These are phyloP conservation scores for Psophia crepitans DNA, from an alignment of 2,113 vertebrate genomes.

Conservation along the genomic window DNA sequence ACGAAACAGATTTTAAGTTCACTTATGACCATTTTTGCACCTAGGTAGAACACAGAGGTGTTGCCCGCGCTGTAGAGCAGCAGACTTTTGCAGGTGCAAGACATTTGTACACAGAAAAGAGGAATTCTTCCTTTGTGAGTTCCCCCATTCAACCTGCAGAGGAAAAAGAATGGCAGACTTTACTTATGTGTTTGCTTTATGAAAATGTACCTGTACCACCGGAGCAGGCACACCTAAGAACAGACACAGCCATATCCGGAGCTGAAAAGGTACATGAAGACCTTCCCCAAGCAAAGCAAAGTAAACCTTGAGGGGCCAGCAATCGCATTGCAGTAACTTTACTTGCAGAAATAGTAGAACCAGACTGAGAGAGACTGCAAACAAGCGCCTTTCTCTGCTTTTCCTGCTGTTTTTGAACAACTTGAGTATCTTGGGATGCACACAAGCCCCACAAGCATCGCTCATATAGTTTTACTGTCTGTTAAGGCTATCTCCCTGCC, in stretches of 20 bases:
- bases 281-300: background rate
- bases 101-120: background rate
- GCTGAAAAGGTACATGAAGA: constrained; percentile 11
- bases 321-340: background rate
- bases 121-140: background rate
- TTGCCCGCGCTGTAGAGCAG: background rate
- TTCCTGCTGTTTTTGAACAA: background rate
- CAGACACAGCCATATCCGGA: background rate
- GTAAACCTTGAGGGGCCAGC: background rate
- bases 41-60: background rate
- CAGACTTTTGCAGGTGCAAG: background rate
- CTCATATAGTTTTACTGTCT: background rate
- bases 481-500: background rate
- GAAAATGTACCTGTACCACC: background rate
- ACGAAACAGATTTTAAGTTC: constrained; percentile 60
- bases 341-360: constrained; percentile 18
- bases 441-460: background rate
- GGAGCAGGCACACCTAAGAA: background rate
- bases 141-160: background rate
- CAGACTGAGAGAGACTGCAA: background rate
- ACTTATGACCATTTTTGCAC: constrained; percentile 46
- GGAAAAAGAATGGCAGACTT: background rate
- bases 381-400: background rate
- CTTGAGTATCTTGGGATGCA: background rate
- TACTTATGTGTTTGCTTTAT: background rate